Base-by-base conservation (phyloP, 2,113 vertebrate species). In the Microtus ochrogaster region DNA sequence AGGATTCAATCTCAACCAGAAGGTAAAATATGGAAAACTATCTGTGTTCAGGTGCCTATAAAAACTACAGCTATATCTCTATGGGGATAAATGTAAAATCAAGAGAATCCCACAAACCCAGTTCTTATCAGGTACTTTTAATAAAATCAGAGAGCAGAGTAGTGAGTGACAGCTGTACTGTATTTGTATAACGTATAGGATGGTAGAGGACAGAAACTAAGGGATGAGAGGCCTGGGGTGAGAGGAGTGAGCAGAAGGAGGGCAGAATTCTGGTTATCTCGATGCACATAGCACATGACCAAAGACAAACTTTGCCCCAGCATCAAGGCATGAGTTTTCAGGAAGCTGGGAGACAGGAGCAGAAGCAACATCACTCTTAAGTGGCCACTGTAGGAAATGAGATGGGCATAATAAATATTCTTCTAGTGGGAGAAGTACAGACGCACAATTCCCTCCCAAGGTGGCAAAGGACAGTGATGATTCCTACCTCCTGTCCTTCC, bases 21-120 rank as follows among this genome's bases (percentile, higher is more conserved):
- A 81, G 41, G 26, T 78, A 68, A 70, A 92, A 52, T 76, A 90
- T 55, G 47, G 85, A 95, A 96, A 92, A 79, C 68, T 58, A 74
- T 74, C 68, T 89, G 47, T 92, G 47, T 88, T 68, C 72, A 93
- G 91, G 36, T 21, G 61, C 55, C 63, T 47, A 0, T 66, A 77
- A 95, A 96, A 95, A 17, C 33, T 41, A 10, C 41, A 81, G 16
- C 10, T 39, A 10, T 39, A 24, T 90, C 58, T 90, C 65, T 33
- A 85, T 28, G 73, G 41, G 47, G 16, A 3, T 76, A 61, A 63
- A 8, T 55, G 11, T 19, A 95, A 83, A 95, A 68, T 47, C 11
- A 72, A 65, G 26, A 52, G 68, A 88, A 91, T 92, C 49, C 91
- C 58, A 4, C 58, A 92, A 74, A 89, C 26, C 24, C 0, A 24